Conservation (phyloP, 2,888 invertebrate genomes). For the Mythimna ferrago region DNA sequence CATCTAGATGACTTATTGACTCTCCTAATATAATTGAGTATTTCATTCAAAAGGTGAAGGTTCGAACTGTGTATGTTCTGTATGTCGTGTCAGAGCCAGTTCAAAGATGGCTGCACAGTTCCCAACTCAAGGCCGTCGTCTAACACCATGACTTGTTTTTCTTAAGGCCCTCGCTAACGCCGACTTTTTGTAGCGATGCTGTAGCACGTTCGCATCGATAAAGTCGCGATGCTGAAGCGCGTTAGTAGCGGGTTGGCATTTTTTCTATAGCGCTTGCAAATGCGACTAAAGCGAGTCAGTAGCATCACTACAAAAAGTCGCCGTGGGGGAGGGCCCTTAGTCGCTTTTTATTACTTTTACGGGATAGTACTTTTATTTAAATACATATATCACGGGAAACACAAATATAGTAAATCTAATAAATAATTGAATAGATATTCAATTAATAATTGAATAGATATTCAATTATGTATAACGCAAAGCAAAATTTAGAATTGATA, state of each 20-base stretch:
- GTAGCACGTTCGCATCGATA: too few species aligned
- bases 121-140: neutral
- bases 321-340: neutral
- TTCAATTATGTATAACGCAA: neutral
- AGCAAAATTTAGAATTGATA: neutral
- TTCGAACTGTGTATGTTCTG: constrained; percentile 2
- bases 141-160: constrained; percentile 5
- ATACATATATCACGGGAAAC: neutral
- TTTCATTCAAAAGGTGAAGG: neutral
- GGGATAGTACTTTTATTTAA: constrained; percentile 4
- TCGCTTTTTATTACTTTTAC: constrained; percentile 10
- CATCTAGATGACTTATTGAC: constrained; percentile 11
- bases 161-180: too few species aligned
- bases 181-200: too few species aligned
- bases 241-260: too few species aligned
- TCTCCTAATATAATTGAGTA: constrained; percentile 1
- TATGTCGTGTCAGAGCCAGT: neutral
- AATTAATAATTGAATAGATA: neutral
- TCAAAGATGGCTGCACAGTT: neutral
- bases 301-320: too few species aligned
- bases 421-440: too few species aligned
- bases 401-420: too few species aligned
- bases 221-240: too few species aligned
- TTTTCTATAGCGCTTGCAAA: too few species aligned
- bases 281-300: too few species aligned